These are phyloP conservation scores for Epistrophe grossulariae DNA, from an alignment of 2,888 invertebrate genomes.

Conservation along the genomic window DNA sequence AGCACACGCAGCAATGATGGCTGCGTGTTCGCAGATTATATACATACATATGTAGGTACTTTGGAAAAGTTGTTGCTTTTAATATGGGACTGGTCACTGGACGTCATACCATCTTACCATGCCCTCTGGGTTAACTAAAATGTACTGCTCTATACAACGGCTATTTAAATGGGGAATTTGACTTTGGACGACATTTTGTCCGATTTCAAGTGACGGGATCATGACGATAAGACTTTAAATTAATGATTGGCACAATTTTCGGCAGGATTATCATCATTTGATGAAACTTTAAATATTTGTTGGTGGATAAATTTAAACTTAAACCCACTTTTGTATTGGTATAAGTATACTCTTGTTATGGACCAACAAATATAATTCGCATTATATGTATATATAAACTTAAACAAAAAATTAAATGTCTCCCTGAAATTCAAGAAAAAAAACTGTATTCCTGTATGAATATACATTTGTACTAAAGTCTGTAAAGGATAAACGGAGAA, in stretches of 20 bases:
- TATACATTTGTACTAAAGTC: too few species aligned
- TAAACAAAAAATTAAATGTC: too few species aligned
- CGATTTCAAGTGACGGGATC: conserved; percentile 65
- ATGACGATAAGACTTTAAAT: conserved; percentile 59
- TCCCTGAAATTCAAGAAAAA: too few species aligned
- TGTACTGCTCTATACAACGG: conserved; percentile 16
- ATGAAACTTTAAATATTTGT: conserved; percentile 47
- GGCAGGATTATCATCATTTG: conserved; percentile 39
- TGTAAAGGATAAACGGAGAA: too few species aligned
- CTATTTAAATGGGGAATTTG: conserved; percentile 50
- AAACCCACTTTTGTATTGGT: neutral
- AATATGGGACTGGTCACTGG: conserved; percentile 32
- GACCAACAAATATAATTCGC: too few species aligned
- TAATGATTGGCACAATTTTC: conserved; percentile 62
- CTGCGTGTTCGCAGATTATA: conserved; percentile 18
- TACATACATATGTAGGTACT: too few species aligned
- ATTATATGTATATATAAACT: too few species aligned
- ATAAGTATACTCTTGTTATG: too few species aligned
- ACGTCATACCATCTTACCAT: conserved; percentile 36
- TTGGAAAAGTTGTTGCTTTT: conserved; percentile 56
- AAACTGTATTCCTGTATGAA: too few species aligned
- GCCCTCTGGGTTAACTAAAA: conserved; percentile 54
- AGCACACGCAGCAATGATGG: conserved; percentile 38
- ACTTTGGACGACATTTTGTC: conserved; percentile 66
- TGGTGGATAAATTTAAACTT: conserved; percentile 39